A percentile compares a stretch with the other conserved stretches of the same genome.
phyloP scores from a whole-genome alignment of 23 tunicate genomes.

The Ascidia mentula region DNA sequence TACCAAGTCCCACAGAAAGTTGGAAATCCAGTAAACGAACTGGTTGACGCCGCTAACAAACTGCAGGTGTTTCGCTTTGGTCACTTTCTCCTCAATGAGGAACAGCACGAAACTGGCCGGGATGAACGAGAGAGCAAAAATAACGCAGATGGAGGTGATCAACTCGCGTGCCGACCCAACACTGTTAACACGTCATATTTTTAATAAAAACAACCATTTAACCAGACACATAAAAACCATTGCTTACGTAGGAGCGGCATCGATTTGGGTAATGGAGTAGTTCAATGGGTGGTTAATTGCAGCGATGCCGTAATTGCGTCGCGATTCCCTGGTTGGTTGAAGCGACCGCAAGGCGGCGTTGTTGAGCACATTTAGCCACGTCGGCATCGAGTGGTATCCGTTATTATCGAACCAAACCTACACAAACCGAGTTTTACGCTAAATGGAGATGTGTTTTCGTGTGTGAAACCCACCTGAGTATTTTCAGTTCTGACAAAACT shows the following conservation, averaged over 20 bases:
- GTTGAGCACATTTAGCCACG: slow-evolving; percentile 67
- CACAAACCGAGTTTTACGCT: too few relatives aligned
- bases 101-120: slow-evolving; percentile 95
- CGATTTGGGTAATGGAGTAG: slow-evolving; percentile 54
- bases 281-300: slow-evolving; percentile 81
- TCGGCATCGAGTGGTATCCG: slow-evolving; percentile 83
- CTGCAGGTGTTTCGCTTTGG: slow-evolving; percentile 93
- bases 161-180: slow-evolving; percentile 67
- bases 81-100: slow-evolving; percentile 82
- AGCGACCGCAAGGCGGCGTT: slow-evolving; percentile 75
- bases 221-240: background rate
- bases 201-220: too few relatives aligned
- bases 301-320: slow-evolving; percentile 47
- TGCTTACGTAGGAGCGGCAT: slow-evolving; percentile 78
- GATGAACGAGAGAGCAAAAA: slow-evolving; percentile 92
- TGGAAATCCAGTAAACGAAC: slow-evolving; percentile 86
- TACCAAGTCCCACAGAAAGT: slow-evolving; percentile 95
- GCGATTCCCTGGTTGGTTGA: slow-evolving; percentile 41
- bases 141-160: slow-evolving; percentile 65
- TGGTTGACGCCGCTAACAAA: slow-evolving; percentile 96
- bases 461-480: too few relatives aligned
- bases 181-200: too few relatives aligned
- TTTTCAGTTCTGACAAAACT: slow-evolving; percentile 8
- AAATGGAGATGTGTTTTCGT: too few relatives aligned
- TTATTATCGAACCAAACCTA: slow-evolving; percentile 97